Percentiles rank a stretch among this genome's conserved stretches.
phyloP scores from a whole-genome alignment of 2,797 vertebrate genomes.

The Scyliorhinus canicula region DNA sequence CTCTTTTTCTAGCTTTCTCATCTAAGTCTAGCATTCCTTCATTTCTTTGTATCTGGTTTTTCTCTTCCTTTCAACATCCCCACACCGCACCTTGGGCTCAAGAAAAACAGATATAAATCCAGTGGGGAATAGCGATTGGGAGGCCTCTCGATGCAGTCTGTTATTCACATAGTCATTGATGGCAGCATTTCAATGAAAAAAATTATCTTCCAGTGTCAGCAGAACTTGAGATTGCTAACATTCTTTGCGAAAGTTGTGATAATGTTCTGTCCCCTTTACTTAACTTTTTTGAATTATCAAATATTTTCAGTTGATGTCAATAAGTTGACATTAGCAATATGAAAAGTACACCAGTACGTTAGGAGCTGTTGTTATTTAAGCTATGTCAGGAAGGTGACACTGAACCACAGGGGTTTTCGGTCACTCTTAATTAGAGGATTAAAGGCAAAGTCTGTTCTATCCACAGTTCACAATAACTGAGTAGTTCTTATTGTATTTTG shows the following conservation, averaged over 20 bases:
- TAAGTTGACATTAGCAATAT: background rate
- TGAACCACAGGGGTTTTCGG: background rate
- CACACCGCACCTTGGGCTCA: background rate
- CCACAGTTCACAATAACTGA: background rate
- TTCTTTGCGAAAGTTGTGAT: background rate
- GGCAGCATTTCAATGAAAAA: no score
- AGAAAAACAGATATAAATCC: background rate
- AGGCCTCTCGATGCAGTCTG: no score
- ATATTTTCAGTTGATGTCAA: background rate
- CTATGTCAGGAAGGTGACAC: background rate
- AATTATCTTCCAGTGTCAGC: no score
- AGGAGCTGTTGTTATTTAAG: background rate
- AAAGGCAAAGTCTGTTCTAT: background rate
- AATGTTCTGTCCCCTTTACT: background rate
- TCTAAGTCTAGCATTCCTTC: no score
- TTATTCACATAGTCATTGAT: no score
- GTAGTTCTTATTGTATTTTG: background rate
- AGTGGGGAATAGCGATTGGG: no score
- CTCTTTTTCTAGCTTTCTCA: background rate
- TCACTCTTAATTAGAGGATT: background rate
- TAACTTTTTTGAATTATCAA: background rate
- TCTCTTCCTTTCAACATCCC: no score
- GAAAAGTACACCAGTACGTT: background rate
- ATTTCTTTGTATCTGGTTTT: no score
- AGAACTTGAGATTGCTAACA: no score